Evolutionary conservation across 2,888 invertebrate genomes (phyloP), one percentile per base, ranked within the genome.

Genomic region (Anorthoa munda): DNA sequence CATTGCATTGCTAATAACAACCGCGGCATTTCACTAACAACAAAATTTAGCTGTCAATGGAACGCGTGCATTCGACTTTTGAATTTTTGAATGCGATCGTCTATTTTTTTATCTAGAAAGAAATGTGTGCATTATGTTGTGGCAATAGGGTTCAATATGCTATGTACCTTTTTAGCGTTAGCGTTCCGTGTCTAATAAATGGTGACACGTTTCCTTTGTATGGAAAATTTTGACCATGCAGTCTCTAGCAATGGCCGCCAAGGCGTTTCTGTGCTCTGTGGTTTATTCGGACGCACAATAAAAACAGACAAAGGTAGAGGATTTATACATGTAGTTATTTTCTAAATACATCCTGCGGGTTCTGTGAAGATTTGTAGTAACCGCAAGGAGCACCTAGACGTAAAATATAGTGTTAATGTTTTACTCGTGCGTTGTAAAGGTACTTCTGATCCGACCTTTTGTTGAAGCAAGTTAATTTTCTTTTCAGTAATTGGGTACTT

Each of bases 341-440:
- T 79, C 67, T 83, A 77, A 83, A 85, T 72, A 85, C 60, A 75
- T 59, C 23, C 50, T 60, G 72, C 51, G 67, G 67, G 66, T 51
- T 26, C 13, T 26, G 51, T 2, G n/a, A 66, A 85, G 85, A 85
- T 85, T 85, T 85, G 75, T 85, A 55, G 72, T 31, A 21, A 48
- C 83, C 83, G 39, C 81, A 77, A 77, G 58, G 15, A 64, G 53
- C 51, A 60, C 56, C 51, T 70, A 69, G 45, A 58, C n/a, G 60
- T 70, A 45, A 79, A 58, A 79, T 80, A 69, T 79, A 72, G 83
- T 59, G 66, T n/a, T 72, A 77, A 74, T 72, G 81, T 66, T 56
- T 50, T 50, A 45, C 66, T 80, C 56, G 64, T 18, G 12, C 5
- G 59, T 7, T 50, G 64, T 66, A 51, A 56, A 64, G 21, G 67